These are phyloP conservation scores for Syngnathoides biaculeatus DNA, from an alignment of 2,113 vertebrate species.

Conservation along the genomic window DNA sequence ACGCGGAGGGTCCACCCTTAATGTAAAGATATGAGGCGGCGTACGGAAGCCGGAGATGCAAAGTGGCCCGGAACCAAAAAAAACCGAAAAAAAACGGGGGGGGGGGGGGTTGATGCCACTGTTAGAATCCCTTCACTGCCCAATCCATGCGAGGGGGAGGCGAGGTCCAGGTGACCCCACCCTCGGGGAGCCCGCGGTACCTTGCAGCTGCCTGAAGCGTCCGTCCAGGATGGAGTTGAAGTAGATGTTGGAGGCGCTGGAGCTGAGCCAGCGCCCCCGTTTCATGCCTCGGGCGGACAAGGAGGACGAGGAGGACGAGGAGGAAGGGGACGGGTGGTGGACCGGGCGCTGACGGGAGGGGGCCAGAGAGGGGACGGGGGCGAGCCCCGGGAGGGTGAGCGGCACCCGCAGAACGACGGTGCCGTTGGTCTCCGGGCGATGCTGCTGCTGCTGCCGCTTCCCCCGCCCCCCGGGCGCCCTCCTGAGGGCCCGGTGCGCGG, in stretches of 20 bases:
- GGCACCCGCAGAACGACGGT: constrained; percentile 42
- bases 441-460: constrained; percentile 40
- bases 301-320: constrained; percentile 49
- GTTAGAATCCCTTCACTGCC: constrained; percentile 10
- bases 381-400: constrained; percentile 20
- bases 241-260: constrained; percentile 75
- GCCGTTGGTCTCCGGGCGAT: constrained; percentile 67
- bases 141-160: constrained; percentile 26
- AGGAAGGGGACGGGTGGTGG: constrained; percentile 23
- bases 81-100: too few relatives aligned
- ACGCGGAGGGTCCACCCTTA: too few relatives aligned
- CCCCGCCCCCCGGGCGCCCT: constrained; percentile 34
- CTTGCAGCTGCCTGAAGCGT: constrained; percentile 79
- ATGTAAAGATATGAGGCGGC: too few relatives aligned
- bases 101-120: too few relatives aligned
- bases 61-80: too few relatives aligned
- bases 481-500: constrained; percentile 60
- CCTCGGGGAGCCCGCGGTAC: constrained; percentile 50
- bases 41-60: too few relatives aligned
- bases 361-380: constrained; percentile 42
- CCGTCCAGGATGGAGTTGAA: constrained; percentile 77
- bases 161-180: background rate
- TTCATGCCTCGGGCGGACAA: constrained; percentile 67
- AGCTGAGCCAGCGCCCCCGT: constrained; percentile 72
- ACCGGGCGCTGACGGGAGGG: constrained; percentile 45